Evolutionary conservation across 2,888 invertebrate species (phyloP).

Genomic region (Strigamia crassipes): DNA sequence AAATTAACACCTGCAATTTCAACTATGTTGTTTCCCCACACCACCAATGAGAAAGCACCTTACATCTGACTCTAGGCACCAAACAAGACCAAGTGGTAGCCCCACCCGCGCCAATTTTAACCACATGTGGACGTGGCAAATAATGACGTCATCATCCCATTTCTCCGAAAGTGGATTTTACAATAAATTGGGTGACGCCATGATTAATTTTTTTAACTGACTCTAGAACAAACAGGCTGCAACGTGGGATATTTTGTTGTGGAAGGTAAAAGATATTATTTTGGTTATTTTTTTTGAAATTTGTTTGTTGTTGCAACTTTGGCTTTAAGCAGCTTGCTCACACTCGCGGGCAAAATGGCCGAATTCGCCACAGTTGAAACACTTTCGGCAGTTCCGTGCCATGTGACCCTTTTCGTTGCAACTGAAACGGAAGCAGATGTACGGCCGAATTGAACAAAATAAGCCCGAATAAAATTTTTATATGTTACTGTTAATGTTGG

Average conservation of each 20-base stretch:
- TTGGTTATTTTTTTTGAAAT: constrained; percentile 48
- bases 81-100: constrained; percentile 43
- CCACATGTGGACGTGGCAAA: constrained; percentile 41
- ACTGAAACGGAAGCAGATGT: constrained; percentile 54
- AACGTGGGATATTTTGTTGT: constrained; percentile 48
- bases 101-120: constrained; percentile 6
- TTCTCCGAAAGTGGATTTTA: constrained; percentile 27
- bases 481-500: neutral
- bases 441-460: constrained; percentile 1
- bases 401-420: constrained; percentile 61
- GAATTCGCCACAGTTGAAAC: constrained; percentile 61
- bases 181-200: constrained; percentile 38
- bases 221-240: constrained; percentile 47
- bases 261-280: constrained; percentile 30
- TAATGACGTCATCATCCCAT: constrained; percentile 27
- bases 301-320: constrained; percentile 43
- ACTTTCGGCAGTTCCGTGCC: constrained; percentile 60
- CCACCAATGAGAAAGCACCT: constrained; percentile 43
- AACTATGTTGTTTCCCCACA: constrained; percentile 35
- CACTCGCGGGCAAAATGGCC: constrained; percentile 61
- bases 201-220: constrained; percentile 41
- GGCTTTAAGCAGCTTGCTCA: constrained; percentile 52
- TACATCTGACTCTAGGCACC: constrained; percentile 35
- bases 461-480: neutral
- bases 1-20: constrained; percentile 26